Conservation (phyloP, 2,888 invertebrate species). For the Pandemis cinnamomeana region DNA sequence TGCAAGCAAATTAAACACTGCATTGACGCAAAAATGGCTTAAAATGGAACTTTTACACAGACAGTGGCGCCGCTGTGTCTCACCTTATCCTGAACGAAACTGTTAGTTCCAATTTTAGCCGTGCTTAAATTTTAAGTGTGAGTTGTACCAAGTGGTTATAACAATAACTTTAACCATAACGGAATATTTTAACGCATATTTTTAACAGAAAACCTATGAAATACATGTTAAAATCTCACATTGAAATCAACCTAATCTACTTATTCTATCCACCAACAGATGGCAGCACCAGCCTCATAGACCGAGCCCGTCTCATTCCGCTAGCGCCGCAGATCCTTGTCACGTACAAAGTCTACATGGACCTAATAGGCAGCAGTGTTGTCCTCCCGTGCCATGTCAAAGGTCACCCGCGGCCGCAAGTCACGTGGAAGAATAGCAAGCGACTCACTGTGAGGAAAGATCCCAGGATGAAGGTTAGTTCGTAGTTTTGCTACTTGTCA, state of each 20-base stretch:
- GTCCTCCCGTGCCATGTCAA: slow-evolving; percentile 88
- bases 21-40: too few relatives aligned
- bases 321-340: slow-evolving; percentile 81
- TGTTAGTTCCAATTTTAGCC: too few relatives aligned
- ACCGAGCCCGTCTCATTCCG: slow-evolving; percentile 75
- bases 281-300: slow-evolving; percentile 61
- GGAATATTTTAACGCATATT: too few relatives aligned
- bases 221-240: too few relatives aligned
- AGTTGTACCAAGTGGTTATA: too few relatives aligned
- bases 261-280: slow-evolving; percentile 54
- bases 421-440: slow-evolving; percentile 87
- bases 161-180: too few relatives aligned
- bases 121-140: too few relatives aligned
- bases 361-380: slow-evolving; percentile 85
- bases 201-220: too few relatives aligned
- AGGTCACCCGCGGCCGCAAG: slow-evolving; percentile 87
- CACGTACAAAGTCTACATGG: slow-evolving; percentile 83
- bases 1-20: too few relatives aligned
- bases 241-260: not conserved
- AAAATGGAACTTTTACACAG: too few relatives aligned
- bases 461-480: slow-evolving; percentile 80
- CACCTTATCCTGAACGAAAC: too few relatives aligned
- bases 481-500: slow-evolving; percentile 33
- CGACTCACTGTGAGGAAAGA: slow-evolving; percentile 81
- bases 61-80: too few relatives aligned